Percentiles rank a stretch among this genome's conserved stretches.
Conservation (phyloP, 1,140 invertebrate genomes). For the Dendroctonus ponderosae region DNA sequence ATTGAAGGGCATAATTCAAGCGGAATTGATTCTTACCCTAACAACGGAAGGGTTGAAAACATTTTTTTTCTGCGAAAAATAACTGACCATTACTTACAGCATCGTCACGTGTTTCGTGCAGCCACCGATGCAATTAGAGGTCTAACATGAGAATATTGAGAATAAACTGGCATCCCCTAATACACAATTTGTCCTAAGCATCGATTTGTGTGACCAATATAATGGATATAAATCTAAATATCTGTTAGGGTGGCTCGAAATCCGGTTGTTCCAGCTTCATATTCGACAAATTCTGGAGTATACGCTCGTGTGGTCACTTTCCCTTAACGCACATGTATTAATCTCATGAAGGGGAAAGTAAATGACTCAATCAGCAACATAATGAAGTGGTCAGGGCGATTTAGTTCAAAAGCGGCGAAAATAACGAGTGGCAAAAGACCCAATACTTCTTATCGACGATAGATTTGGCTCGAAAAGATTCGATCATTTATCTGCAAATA, state of each 20-base stretch:
- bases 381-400: conserved; percentile 46
- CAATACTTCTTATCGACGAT: conserved; percentile 35
- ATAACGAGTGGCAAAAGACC: conserved; percentile 35
- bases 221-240: conserved; percentile 40
- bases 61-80: conserved; percentile 8
- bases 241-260: conserved; percentile 29
- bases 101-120: conserved; percentile 18
- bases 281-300: conserved; percentile 19
- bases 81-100: conserved; percentile 25
- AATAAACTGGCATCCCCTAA: conserved; percentile 24
- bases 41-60: conserved; percentile 2
- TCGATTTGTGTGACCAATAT: conserved; percentile 34
- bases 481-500: conserved; percentile 42
- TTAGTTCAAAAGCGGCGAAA: conserved; percentile 35
- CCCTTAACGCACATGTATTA: conserved; percentile 41
- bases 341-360: conserved; percentile 45
- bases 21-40: background rate
- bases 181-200: conserved; percentile 29
- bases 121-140: conserved; percentile 4
- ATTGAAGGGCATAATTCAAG: conserved; percentile 9
- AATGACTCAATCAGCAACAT: conserved; percentile 48
- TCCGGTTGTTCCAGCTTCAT: conserved; percentile 29
- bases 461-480: conserved; percentile 40
- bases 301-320: conserved; percentile 34
- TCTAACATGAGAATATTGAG: conserved; percentile 12